Conservation (phyloP, 2,113 vertebrate genomes). For the Cygnus atratus region DNA sequence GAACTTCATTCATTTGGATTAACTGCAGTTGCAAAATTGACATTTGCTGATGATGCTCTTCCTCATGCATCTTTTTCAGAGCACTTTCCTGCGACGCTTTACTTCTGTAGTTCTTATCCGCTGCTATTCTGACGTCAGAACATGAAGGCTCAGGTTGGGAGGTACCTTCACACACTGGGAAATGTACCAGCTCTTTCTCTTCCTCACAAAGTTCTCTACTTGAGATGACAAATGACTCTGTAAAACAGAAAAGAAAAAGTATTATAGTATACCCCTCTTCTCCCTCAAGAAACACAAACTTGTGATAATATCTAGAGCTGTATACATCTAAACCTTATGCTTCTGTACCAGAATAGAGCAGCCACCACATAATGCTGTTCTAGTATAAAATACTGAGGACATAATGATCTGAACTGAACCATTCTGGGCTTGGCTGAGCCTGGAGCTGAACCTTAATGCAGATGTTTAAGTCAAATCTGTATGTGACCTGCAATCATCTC, state of each 20-base stretch:
- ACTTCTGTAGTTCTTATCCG: slow-evolving; percentile 82
- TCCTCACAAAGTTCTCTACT: slow-evolving; percentile 82
- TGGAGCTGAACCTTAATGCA: neutral
- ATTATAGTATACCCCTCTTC: slow-evolving; percentile 13
- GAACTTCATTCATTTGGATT: slow-evolving; percentile 86
- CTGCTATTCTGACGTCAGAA: slow-evolving; percentile 80
- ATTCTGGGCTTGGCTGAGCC: neutral
- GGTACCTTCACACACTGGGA: slow-evolving; percentile 81
- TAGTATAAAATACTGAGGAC: neutral
- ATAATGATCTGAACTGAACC: neutral
- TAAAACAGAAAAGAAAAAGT: slow-evolving; percentile 65
- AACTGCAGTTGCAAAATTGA: slow-evolving; percentile 83
- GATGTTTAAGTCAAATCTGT: neutral
- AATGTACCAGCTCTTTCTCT: slow-evolving; percentile 82
- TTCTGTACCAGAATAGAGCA: neutral
- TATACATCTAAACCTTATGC: neutral
- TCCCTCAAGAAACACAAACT: neutral
- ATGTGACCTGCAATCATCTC: neutral
- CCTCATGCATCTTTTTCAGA: slow-evolving; percentile 85
- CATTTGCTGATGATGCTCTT: slow-evolving; percentile 85
- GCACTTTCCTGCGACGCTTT: slow-evolving; percentile 82
- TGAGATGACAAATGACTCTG: slow-evolving; percentile 80
- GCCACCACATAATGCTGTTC: neutral
- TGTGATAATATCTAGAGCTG: neutral
- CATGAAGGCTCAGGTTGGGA: slow-evolving; percentile 80